phyloP scores from a whole-genome alignment of 2,113 vertebrate species.

The Jacana jacana region DNA sequence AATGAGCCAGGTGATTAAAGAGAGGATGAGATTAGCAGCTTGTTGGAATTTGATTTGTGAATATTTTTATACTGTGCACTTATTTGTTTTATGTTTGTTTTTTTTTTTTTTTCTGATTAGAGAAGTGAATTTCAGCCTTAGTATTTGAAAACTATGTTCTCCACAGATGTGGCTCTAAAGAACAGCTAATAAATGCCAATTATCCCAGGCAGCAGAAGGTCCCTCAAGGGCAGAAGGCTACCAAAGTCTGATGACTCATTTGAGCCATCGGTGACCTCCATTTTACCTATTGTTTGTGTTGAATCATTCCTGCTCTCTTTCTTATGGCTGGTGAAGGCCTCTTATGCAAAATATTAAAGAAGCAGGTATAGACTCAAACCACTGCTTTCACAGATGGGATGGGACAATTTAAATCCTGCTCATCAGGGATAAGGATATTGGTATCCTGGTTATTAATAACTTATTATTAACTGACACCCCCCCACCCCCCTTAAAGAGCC shows the following conservation, averaged over 20 bases:
- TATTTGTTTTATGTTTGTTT: background rate
- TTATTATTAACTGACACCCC: background rate
- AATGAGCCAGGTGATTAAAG: background rate
- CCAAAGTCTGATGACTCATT: background rate
- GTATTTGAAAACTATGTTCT: background rate
- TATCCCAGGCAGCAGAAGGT: background rate
- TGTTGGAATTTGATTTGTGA: background rate
- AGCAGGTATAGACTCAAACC: background rate
- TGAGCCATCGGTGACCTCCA: background rate
- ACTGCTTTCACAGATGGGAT: background rate
- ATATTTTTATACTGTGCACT: background rate
- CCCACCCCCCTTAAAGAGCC: background rate
- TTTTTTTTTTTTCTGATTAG: background rate
- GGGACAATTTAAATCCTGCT: background rate
- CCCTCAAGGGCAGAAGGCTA: background rate
- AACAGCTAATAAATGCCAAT: background rate
- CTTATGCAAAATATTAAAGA: background rate
- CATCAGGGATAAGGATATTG: background rate
- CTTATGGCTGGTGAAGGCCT: background rate
- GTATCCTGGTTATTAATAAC: background rate
- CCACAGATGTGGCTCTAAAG: background rate
- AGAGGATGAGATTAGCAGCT: background rate
- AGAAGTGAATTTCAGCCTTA: background rate
- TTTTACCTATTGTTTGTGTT: background rate
- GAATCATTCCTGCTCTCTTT: background rate